Conservation (phyloP, 64 coral and sea anemone species). For the Anthopleura sola region DNA sequence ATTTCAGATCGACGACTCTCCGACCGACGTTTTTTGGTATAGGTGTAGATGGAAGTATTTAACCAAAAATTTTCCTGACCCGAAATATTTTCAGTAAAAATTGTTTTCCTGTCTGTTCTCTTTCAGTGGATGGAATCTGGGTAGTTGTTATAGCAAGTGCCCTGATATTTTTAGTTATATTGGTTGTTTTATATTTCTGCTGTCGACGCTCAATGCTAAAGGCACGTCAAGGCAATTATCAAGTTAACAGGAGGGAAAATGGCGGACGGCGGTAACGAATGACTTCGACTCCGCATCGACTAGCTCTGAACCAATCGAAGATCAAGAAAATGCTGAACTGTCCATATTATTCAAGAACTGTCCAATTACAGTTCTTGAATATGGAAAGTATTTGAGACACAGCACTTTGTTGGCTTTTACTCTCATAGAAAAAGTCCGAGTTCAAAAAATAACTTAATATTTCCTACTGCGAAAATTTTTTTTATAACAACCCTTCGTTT, state of each 20-base stretch:
- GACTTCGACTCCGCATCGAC: background rate
- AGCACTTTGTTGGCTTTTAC: too few relatives aligned
- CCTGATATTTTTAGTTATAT: conserved; percentile 39
- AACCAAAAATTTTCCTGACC: too few relatives aligned
- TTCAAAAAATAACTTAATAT: too few relatives aligned
- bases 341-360: too few relatives aligned
- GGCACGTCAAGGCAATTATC: background rate
- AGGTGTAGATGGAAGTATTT: too few relatives aligned
- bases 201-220: conserved; percentile 59
- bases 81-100: background rate
- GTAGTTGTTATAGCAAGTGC: conserved; percentile 44
- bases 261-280: background rate
- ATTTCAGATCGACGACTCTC: too few relatives aligned
- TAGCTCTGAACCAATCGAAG: background rate
- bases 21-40: too few relatives aligned
- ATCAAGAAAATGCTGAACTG: background rate
- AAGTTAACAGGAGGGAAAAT: background rate
- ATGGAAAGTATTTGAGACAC: too few relatives aligned
- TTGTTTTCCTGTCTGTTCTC: conserved; percentile 22
- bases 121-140: conserved; percentile 88
- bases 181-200: conserved; percentile 59
- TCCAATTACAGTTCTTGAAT: too few relatives aligned
- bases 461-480: too few relatives aligned
- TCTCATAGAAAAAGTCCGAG: too few relatives aligned
- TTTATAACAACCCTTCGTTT: too few relatives aligned